Evolutionary conservation across 2,113 vertebrate genomes (phyloP).

Genomic region (Charadrius vociferus): DNA sequence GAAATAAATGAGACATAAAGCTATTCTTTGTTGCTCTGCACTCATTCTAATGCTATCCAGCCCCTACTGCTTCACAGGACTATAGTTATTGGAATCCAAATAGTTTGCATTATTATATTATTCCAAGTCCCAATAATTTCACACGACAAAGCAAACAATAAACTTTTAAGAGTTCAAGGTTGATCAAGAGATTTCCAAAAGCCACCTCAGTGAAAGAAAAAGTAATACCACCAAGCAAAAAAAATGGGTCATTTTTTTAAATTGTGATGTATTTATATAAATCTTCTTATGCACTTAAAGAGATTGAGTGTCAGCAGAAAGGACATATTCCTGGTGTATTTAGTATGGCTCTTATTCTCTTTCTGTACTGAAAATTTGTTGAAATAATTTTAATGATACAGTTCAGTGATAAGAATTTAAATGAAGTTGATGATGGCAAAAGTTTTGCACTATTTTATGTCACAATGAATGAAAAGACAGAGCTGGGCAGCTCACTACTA

Average conservation of each 20-base stretch:
- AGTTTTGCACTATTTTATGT: neutral
- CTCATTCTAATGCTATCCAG: neutral
- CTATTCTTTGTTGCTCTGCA: neutral
- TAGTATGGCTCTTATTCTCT: neutral
- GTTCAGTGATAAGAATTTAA: neutral
- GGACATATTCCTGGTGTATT: neutral
- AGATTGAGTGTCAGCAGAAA: neutral
- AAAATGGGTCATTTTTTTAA: neutral
- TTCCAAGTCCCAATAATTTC: neutral
- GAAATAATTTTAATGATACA: neutral
- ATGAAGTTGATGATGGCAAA: neutral
- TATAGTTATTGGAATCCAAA: neutral
- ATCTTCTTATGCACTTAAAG: neutral
- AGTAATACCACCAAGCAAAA: neutral
- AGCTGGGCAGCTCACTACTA: neutral
- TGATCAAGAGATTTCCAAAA: neutral
- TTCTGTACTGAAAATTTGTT: neutral
- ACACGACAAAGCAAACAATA: neutral
- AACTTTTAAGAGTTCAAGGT: neutral
- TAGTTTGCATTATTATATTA: neutral
- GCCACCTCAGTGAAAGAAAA: neutral
- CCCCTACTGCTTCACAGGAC: neutral
- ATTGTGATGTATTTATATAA: neutral
- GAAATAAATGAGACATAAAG: neutral
- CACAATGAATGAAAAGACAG: neutral